Percentiles rank a stretch among this genome's conserved stretches.
phyloP scores from a whole-genome alignment of 2,113 vertebrate species.

The Prinia subflava region DNA sequence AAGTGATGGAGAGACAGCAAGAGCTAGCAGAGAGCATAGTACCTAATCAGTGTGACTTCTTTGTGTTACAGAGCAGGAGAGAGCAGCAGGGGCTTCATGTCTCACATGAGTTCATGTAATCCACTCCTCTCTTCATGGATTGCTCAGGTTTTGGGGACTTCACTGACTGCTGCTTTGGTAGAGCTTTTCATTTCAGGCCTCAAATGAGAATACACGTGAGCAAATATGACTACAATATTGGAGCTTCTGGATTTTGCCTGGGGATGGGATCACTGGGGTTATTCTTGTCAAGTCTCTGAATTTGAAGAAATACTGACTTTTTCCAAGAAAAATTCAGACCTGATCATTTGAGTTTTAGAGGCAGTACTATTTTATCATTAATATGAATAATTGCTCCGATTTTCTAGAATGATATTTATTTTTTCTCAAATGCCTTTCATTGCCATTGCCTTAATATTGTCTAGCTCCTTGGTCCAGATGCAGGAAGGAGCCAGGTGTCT shows the following conservation, averaged over 20 bases:
- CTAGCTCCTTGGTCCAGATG: background rate
- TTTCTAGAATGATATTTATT: background rate
- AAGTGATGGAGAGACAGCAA: background rate
- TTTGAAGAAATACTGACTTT: background rate
- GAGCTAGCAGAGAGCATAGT: background rate
- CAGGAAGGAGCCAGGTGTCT: background rate
- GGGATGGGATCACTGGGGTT: background rate
- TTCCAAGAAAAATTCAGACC: background rate
- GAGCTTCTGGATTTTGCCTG: background rate
- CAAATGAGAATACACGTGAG: background rate
- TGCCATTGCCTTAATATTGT: background rate
- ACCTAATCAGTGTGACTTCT: background rate
- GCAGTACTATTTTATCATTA: background rate
- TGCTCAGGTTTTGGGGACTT: background rate
- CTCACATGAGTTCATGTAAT: background rate
- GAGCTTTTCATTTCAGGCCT: background rate
- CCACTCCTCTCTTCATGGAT: background rate
- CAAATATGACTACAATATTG: background rate
- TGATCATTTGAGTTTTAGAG: background rate
- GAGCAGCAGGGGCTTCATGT: background rate
- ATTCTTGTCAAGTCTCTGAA: background rate
- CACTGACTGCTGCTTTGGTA: background rate
- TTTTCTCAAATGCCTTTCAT: background rate
- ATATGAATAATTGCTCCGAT: background rate
- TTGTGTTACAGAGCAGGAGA: background rate